phyloP scores from a whole-genome alignment of 2,888 invertebrate species.

The Idaea straminata region DNA sequence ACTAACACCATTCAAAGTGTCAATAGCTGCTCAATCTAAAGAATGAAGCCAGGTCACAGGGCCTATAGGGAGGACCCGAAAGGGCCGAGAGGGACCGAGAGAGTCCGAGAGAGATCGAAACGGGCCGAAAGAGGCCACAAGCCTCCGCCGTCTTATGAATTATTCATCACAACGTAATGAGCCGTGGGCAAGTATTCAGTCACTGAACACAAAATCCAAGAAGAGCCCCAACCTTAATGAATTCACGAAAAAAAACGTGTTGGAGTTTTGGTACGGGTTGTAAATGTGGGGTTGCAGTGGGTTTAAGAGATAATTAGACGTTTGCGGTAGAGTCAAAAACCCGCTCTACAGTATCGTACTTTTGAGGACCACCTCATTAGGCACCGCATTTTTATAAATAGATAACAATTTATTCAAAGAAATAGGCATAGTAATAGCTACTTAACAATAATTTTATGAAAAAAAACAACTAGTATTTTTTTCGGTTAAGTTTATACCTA shows the following conservation, averaged over 20 bases:
- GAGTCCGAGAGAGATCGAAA: neutral
- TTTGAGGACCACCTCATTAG: neutral
- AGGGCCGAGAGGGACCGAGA: conserved; percentile 7
- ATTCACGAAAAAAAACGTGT: conserved; percentile 45
- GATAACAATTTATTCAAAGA: too few relatives aligned
- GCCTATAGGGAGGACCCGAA: conserved; percentile 24
- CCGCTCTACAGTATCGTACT: neutral
- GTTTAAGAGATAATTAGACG: neutral
- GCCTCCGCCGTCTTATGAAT: conserved; percentile 57
- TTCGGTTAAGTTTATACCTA: too few relatives aligned
- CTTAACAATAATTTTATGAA: too few relatives aligned
- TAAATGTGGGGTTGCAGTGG: conserved; percentile 3
- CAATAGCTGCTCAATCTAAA: conserved; percentile 42
- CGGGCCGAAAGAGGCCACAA: conserved; percentile 22
- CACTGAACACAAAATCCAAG: conserved; percentile 48
- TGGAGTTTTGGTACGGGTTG: conserved; percentile 21
- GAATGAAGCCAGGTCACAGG: conserved; percentile 46
- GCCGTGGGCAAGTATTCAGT: conserved; percentile 62
- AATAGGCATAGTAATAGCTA: too few relatives aligned
- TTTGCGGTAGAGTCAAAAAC: neutral
- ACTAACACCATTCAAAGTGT: conserved; percentile 36
- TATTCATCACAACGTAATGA: conserved; percentile 72
- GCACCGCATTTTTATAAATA: too few relatives aligned
- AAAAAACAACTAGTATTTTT: too few relatives aligned
- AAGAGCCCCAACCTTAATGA: conserved; percentile 42